Base-by-base conservation (phyloP, 2,113 vertebrate species). In the Recurvirostra avosetta region DNA sequence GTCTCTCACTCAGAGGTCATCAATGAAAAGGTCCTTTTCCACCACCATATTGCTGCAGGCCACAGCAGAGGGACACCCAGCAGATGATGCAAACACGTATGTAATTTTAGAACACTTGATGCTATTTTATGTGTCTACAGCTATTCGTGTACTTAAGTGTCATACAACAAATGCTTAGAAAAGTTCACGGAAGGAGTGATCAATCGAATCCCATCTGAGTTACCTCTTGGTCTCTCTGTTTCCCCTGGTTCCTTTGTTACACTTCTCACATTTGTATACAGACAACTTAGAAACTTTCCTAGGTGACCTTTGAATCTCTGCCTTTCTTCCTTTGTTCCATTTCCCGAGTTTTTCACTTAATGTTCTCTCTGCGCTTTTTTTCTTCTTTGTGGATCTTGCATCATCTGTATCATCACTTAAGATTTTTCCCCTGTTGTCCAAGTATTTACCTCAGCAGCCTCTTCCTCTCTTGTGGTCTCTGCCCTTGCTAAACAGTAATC, bases 261-360 rank as follows among this genome's bases (percentile, higher is more conserved):
- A 2, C 66, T 95, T 85, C 91, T 91, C 30, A 12, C 88, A 96
- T 93, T 96, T 96, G 95, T 97, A 91, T 97, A 97, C 88, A 94
- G 94, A 81, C 52, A 95, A 84, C 94, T 97, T 67, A 89, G 93
- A 96, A 96, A 95, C 93, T 96, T 97, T 95, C 90, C 74, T 76
- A 76, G 88, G 92, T 92, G 93, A 97, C 96, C 92, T 96, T 89
- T 96, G 88, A 96, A 96, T 90, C 88, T 94, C 91, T 93, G 82
- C 40, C 80, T 92, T 96, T 94, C 80, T 97, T 96, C 78, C 73
- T 97, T 96, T 96, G 90, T 96, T 96, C 96, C 70, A n/a, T 90
- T 97, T 97, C 86, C 94, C 86, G 81, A 96, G 90, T 90, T 97
- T 96, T 96, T 85, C 68, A 38, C 78, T 97, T 96, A 88, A 97